Conservation (phyloP, 1,140 invertebrate genomes). For the Archivesica marissinica region DNA sequence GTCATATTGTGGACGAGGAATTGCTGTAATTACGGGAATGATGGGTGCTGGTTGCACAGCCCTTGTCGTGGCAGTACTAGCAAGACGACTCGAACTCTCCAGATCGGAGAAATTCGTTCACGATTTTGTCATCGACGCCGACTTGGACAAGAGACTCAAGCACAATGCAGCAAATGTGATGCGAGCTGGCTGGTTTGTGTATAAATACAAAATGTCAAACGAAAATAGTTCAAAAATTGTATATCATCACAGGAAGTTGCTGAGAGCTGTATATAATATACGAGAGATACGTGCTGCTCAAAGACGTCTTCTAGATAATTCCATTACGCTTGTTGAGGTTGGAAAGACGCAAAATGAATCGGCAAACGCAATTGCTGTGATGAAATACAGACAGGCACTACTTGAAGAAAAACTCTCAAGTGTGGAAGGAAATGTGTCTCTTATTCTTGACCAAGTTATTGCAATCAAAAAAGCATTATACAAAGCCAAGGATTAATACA, state of each 20-base stretch:
- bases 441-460: conserved; percentile 65
- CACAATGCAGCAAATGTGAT: conserved; percentile 82
- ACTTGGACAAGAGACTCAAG: conserved; percentile 81
- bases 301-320: conserved; percentile 77
- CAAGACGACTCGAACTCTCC: conserved; percentile 82
- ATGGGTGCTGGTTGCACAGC: conserved; percentile 83
- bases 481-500: conserved; percentile 12
- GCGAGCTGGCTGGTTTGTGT: conserved; percentile 81
- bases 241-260: conserved; percentile 75
- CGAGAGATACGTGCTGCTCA: conserved; percentile 80
- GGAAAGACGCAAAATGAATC: conserved; percentile 74
- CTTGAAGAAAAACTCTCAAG: conserved; percentile 74
- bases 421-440: conserved; percentile 64
- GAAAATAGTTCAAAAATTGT: conserved; percentile 60
- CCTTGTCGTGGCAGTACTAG: conserved; percentile 83
- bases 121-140: conserved; percentile 82
- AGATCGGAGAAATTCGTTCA: conserved; percentile 83
- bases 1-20: conserved; percentile 82
- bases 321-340: conserved; percentile 80
- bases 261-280: conserved; percentile 80
- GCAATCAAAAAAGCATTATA: conserved; percentile 33
- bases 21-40: conserved; percentile 82
- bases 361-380: conserved; percentile 57
- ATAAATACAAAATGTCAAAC: conserved; percentile 73
- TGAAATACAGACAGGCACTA: conserved; percentile 69